These are phyloP conservation scores for Thaleichthys pacificus DNA, from an alignment of 2,797 vertebrate genomes.

Conservation along the genomic window DNA sequence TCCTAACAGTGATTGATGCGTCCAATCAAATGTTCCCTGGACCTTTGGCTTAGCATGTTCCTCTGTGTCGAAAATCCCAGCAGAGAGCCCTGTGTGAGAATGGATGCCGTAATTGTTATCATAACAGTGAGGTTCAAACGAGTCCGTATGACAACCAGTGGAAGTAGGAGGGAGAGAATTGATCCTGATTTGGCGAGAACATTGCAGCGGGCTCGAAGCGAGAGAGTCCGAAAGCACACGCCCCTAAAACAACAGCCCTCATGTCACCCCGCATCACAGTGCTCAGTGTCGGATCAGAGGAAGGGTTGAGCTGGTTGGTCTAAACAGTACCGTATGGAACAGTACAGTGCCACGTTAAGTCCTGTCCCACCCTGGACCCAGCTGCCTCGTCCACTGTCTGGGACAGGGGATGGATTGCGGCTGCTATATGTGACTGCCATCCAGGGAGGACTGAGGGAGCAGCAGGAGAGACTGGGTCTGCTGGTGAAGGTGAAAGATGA, in stretches of 20 bases:
- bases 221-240: not conserved
- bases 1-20: conserved; percentile 69
- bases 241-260: conserved; percentile 3
- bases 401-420: not conserved
- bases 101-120: conserved; percentile 60
- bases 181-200: conserved; percentile 60
- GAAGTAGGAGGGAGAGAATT: conserved; percentile 38
- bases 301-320: not conserved
- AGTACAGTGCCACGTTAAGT: too few species aligned
- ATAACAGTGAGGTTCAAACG: conserved; percentile 66
- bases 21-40: conserved; percentile 71
- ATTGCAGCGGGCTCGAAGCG: conserved; percentile 20
- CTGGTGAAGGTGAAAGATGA: conserved; percentile 4
- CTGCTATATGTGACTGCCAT: not conserved
- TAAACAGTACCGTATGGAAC: not conserved
- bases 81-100: conserved; percentile 26
- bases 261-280: not conserved
- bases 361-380: too few species aligned
- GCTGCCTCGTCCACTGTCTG: too few species aligned
- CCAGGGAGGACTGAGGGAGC: not conserved
- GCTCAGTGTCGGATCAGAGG: not conserved
- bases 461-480: not conserved
- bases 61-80: conserved; percentile 28
- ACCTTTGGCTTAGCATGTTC: conserved; percentile 58
- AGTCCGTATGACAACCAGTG: conserved; percentile 45